Percentiles rank a stretch among this genome's conserved stretches.
These are phyloP conservation scores for Sceloporus tristichus DNA, from an alignment of 2,113 vertebrate species.

Conservation along the genomic window DNA sequence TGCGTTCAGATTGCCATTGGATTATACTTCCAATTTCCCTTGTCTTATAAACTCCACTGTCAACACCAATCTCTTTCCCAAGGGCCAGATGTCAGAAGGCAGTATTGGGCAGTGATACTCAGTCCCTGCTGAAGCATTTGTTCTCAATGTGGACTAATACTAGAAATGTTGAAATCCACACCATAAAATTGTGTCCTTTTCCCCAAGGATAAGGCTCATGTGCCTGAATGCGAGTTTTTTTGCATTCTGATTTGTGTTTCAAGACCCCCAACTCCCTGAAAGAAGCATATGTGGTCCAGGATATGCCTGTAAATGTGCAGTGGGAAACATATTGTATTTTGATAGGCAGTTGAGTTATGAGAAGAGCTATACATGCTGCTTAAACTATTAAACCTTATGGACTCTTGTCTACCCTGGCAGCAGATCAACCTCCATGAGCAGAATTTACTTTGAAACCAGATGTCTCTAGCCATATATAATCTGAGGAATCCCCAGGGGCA, in stretches of 20 bases:
- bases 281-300: neutral
- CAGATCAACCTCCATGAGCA: neutral
- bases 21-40: no score
- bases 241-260: neutral
- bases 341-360: neutral
- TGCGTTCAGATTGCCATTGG: no score
- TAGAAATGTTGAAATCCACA: neutral
- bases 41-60: neutral
- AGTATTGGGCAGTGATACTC: neutral
- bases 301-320: neutral
- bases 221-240: neutral
- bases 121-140: neutral
- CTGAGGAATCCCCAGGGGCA: neutral
- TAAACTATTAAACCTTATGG: neutral
- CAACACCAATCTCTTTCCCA: neutral
- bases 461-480: neutral
- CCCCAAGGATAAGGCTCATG: neutral
- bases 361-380: neutral
- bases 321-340: no score
- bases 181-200: neutral
- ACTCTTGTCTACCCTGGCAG: neutral
- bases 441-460: neutral
- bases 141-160: neutral
- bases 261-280: neutral
- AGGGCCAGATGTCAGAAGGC: neutral